Conservation (phyloP, 1,140 invertebrate species). For the Papilio machaon region DNA sequence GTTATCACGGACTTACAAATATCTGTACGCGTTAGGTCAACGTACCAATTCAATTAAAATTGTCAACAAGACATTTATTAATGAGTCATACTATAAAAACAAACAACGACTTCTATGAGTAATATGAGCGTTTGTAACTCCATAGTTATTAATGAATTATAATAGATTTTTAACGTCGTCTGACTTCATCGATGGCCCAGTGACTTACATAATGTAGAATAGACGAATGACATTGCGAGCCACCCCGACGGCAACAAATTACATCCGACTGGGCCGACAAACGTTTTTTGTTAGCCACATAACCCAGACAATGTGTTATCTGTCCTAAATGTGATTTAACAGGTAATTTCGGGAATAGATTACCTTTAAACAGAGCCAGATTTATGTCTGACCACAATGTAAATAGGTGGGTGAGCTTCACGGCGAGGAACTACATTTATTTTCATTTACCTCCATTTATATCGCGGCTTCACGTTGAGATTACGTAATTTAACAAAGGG, state of each 20-base stretch:
- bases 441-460: conserved; percentile 81
- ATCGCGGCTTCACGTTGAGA: conserved; percentile 79
- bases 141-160: not conserved
- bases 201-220: conserved; percentile 64
- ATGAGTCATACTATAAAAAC: conserved; percentile 16
- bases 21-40: conserved; percentile 8
- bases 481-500: conserved; percentile 82
- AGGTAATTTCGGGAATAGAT: conserved; percentile 79
- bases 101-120: not conserved
- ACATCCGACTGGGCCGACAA: conserved; percentile 66
- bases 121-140: not conserved
- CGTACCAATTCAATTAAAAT: conserved; percentile 17
- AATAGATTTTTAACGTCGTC: conserved; percentile 46
- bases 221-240: conserved; percentile 65
- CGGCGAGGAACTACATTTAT: conserved; percentile 81
- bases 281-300: conserved; percentile 72
- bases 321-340: conserved; percentile 80
- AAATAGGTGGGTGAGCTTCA: conserved; percentile 76
- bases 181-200: conserved; percentile 46
- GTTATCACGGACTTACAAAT: conserved; percentile 41
- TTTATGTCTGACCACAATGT: conserved; percentile 72
- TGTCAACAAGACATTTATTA: conserved; percentile 1
- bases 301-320: conserved; percentile 76
- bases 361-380: conserved; percentile 72
- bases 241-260: conserved; percentile 77